Evolutionary conservation across 2,888 invertebrate genomes (phyloP).

Genomic region (Malacosoma neustria): DNA sequence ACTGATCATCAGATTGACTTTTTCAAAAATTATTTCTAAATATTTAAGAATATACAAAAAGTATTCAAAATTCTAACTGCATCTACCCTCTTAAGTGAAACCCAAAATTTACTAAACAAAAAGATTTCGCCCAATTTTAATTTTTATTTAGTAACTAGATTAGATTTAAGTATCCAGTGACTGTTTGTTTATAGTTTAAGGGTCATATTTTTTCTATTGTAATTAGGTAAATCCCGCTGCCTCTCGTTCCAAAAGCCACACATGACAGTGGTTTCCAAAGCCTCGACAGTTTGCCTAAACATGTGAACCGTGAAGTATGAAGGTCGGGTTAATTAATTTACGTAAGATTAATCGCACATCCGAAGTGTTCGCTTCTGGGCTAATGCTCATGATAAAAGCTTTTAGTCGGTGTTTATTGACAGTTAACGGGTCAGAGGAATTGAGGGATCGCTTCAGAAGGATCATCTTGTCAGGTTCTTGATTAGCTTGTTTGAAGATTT

Average conservation of each 20-base stretch:
- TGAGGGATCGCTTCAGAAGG: background rate
- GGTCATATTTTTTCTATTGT: too few relatives aligned
- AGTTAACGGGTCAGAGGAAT: conserved; percentile 2
- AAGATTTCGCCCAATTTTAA: too few relatives aligned
- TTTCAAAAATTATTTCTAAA: too few relatives aligned
- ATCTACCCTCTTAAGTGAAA: too few relatives aligned
- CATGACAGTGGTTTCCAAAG: conserved; percentile 28
- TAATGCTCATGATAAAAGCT: conserved; percentile 24
- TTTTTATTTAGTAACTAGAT: too few relatives aligned
- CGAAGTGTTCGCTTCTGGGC: conserved; percentile 26
- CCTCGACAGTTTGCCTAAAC: conserved; percentile 42
- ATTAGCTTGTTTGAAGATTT: too few relatives aligned
- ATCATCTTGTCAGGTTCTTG: background rate
- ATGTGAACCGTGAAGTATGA: conserved; percentile 50
- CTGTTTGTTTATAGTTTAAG: too few relatives aligned
- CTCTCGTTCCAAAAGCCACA: conserved; percentile 13
- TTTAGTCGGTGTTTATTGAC: conserved; percentile 17
- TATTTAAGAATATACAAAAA: too few relatives aligned
- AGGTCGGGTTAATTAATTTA: conserved; percentile 58
- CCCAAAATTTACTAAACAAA: too few relatives aligned
- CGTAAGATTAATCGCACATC: conserved; percentile 47
- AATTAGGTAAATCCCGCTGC: conserved; percentile 15
- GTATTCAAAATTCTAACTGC: too few relatives aligned
- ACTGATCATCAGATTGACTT: too few relatives aligned
- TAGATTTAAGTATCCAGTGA: too few relatives aligned